Percentiles rank a stretch among this genome's conserved stretches.
phyloP scores from a whole-genome alignment of 2,113 vertebrate species.

The Apteryx owenii region DNA sequence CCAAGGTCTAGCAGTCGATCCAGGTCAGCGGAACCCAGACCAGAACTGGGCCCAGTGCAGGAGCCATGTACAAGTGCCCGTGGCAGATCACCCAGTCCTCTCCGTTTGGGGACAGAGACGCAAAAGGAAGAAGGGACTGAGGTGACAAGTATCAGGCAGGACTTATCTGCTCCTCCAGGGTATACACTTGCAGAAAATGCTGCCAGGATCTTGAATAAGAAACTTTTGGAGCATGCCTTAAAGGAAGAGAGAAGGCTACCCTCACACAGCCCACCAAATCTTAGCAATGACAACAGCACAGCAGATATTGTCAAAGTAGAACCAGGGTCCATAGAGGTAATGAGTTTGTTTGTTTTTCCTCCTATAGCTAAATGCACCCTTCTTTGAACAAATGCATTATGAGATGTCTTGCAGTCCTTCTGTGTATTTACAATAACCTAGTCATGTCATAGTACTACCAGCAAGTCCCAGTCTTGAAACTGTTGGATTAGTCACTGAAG shows the following conservation, averaged over 20 bases:
- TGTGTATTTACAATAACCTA: neutral
- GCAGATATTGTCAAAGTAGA: conserved; percentile 80
- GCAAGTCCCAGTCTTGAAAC: neutral
- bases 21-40: conserved; percentile 79
- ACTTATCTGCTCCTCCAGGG: conserved; percentile 92
- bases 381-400: conserved; percentile 34
- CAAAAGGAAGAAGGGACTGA: conserved; percentile 89
- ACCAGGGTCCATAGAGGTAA: conserved; percentile 94
- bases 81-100: conserved; percentile 93
- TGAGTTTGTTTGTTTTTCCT: conserved; percentile 58
- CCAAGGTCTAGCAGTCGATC: conserved; percentile 86
- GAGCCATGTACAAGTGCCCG: conserved; percentile 81
- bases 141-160: conserved; percentile 86
- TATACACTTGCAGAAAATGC: conserved; percentile 91
- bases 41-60: conserved; percentile 75
- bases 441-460: neutral
- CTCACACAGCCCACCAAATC: conserved; percentile 70
- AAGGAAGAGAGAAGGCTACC: conserved; percentile 86
- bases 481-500: conserved; percentile 6
- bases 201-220: conserved; percentile 93
- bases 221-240: conserved; percentile 91
- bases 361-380: conserved; percentile 64
- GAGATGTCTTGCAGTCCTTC: neutral
- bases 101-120: conserved; percentile 82
- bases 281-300: conserved; percentile 76